These are phyloP conservation scores for Limnephilus auricula DNA, from an alignment of 2,888 invertebrate species.

Conservation along the genomic window DNA sequence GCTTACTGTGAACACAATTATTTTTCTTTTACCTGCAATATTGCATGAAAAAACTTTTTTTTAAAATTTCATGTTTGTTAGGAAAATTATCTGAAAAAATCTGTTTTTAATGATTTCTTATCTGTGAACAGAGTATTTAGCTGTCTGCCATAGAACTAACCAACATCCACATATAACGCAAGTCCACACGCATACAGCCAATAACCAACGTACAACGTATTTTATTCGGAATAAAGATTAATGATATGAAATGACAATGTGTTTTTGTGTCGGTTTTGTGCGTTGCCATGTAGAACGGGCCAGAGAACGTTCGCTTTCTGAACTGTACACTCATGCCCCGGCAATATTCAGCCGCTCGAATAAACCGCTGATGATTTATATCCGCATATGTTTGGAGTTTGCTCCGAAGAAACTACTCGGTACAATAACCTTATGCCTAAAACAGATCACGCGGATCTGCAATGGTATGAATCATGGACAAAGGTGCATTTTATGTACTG, in stretches of 20 bases:
- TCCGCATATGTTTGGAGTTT: neutral
- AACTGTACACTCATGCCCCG: constrained; percentile 25
- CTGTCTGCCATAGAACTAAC: neutral
- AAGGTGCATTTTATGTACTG: neutral
- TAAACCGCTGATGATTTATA: constrained; percentile 15
- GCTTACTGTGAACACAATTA: no score
- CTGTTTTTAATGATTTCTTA: neutral
- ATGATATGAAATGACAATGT: constrained; percentile 56
- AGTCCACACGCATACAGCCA: neutral
- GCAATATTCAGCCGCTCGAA: constrained; percentile 25
- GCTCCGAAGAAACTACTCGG: neutral
- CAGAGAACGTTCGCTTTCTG: constrained; percentile 13
- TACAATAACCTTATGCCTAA: constrained; percentile 2
- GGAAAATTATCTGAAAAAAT: no score
- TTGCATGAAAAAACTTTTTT: no score
- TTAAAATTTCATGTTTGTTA: no score
- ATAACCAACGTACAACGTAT: neutral
- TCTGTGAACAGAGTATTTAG: neutral
- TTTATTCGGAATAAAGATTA: constrained; percentile 54
- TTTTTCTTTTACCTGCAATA: no score
- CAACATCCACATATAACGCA: neutral
- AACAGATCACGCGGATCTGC: neutral
- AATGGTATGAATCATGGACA: neutral
- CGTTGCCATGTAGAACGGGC: neutral
- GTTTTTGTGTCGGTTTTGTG: constrained; percentile 47